These are phyloP conservation scores for Benthosema pterotum DNA, from an alignment of 2,797 vertebrate species.

Conservation along the genomic window DNA sequence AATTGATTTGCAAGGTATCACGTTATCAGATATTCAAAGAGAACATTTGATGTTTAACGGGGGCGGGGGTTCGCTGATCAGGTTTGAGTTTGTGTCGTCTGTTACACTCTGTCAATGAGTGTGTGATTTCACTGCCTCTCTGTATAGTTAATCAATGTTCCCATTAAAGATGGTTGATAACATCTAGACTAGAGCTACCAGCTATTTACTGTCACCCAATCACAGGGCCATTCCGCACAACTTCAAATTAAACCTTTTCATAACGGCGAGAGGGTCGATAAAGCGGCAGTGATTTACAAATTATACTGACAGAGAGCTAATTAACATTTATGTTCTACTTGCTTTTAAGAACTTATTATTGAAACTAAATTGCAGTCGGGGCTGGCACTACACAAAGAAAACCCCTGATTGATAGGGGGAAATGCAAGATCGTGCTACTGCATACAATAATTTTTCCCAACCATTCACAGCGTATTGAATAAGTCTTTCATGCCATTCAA, in stretches of 20 bases:
- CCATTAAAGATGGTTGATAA: constrained; percentile 23
- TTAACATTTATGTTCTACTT: constrained; percentile 8
- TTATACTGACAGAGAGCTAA: constrained; percentile 19
- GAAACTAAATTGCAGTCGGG: constrained; percentile 4
- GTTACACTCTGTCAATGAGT: neutral
- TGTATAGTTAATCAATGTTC: constrained; percentile 17
- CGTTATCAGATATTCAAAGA: neutral
- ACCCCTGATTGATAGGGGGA: neutral
- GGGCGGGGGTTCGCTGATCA: neutral
- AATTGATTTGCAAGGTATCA: neutral
- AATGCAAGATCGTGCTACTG: neutral
- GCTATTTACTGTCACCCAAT: constrained; percentile 12
- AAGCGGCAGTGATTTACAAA: constrained; percentile 21
- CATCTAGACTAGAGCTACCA: constrained; percentile 14
- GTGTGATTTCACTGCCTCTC: constrained; percentile 5
- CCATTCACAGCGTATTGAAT: constrained; percentile 7
- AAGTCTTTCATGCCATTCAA: constrained; percentile 18
- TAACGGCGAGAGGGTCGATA: constrained; percentile 12
- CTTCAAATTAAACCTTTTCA: constrained; percentile 13
- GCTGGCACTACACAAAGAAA: neutral
- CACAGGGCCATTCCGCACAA: constrained; percentile 11
- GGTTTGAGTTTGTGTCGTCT: neutral
- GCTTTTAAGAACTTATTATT: constrained; percentile 13
- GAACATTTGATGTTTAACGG: neutral
- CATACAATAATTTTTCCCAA: constrained; percentile 1